A percentile compares a stretch with the other conserved stretches of the same genome.
Conservation (phyloP, 2,888 invertebrate species). For the Synanthedon andrenaeformis region DNA sequence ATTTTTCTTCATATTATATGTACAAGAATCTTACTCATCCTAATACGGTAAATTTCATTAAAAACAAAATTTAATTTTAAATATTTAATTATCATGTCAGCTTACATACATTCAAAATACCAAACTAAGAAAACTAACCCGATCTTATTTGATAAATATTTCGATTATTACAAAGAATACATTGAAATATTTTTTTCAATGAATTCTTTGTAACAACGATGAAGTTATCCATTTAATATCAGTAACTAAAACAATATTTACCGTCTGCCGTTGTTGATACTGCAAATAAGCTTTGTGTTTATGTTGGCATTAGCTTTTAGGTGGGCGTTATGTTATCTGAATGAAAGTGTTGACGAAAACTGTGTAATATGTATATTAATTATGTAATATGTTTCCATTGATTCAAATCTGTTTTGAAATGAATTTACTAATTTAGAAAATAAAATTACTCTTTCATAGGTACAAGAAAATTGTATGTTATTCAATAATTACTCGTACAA, state of each 20-base stretch:
- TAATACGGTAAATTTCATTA: too few species aligned
- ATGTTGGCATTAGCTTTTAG: slow-evolving; percentile 2
- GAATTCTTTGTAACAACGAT: background rate
- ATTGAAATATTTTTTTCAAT: too few species aligned
- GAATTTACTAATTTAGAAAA: background rate
- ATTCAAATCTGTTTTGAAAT: background rate
- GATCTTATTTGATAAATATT: too few species aligned
- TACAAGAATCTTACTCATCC: too few species aligned
- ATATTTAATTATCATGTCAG: too few species aligned
- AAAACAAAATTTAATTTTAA: too few species aligned
- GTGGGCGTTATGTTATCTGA: slow-evolving; percentile 5
- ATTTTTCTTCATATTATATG: too few species aligned
- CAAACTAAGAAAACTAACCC: too few species aligned
- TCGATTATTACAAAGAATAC: too few species aligned
- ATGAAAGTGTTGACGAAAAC: slow-evolving; percentile 3
- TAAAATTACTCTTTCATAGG: background rate
- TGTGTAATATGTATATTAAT: background rate
- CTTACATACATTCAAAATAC: too few species aligned
- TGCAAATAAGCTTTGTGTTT: slow-evolving; percentile 1
- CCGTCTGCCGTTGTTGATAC: slow-evolving; percentile 2
- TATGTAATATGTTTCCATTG: background rate
- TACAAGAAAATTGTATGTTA: too few species aligned
- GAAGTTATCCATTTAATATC: background rate
- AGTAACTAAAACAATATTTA: background rate
- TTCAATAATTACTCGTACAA: too few species aligned